A percentile compares a stretch with the other conserved stretches of the same genome.
Evolutionary conservation across 2,797 vertebrate species (phyloP).

Genomic region (Cephalopachus bancanus): DNA sequence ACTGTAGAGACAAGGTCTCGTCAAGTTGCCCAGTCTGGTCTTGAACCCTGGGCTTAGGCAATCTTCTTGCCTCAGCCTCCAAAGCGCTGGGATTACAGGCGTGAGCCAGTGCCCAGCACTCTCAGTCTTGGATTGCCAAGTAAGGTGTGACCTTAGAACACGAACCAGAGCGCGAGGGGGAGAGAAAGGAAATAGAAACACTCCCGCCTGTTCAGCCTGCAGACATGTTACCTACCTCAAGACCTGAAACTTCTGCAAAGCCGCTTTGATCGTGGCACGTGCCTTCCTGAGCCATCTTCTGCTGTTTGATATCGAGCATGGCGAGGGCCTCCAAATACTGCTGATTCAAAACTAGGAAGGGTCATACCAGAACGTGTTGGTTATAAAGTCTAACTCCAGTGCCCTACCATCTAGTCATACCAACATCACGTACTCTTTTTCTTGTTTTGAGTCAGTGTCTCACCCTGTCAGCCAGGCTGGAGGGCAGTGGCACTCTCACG

Average conservation of each 20-base stretch:
- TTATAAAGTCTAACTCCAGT: neutral
- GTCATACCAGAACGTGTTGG: conserved; percentile 38
- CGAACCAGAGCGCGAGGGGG: neutral
- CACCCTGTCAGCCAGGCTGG: no score
- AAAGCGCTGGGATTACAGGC: no score
- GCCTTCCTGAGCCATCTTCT: conserved; percentile 89
- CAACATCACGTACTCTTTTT: neutral
- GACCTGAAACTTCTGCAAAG: conserved; percentile 89
- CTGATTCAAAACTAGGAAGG: conserved; percentile 90
- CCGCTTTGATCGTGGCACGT: conserved; percentile 81
- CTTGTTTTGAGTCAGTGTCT: neutral
- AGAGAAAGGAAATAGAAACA: neutral
- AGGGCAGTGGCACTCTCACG: accelerated
- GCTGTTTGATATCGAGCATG: conserved; percentile 91
- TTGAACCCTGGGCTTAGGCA: no score
- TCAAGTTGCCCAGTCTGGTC: no score
- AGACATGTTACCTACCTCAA: conserved; percentile 90
- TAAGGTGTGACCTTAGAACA: neutral
- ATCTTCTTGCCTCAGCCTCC: no score
- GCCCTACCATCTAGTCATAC: neutral
- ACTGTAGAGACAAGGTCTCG: no score
- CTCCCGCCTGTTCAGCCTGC: neutral
- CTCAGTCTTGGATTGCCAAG: neutral
- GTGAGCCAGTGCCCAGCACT: no score
- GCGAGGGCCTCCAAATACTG: conserved; percentile 93